Evolutionary conservation across 2,797 vertebrate species (phyloP).

Genomic region (Chrysolophus pictus): DNA sequence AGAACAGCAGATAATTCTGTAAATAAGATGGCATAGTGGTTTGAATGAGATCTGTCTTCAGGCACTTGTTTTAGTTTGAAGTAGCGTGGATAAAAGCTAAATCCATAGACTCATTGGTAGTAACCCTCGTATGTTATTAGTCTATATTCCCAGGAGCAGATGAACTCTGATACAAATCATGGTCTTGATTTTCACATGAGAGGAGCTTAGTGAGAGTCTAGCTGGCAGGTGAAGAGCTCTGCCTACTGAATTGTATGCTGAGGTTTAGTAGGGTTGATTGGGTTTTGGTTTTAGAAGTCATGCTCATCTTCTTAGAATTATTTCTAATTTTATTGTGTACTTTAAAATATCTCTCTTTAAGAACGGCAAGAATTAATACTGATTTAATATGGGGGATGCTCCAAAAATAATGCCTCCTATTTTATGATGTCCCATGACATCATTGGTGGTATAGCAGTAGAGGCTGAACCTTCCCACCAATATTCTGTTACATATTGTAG

Average conservation of each 20-base stretch:
- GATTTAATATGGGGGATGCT: background rate
- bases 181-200: constrained; percentile 26
- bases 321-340: background rate
- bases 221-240: background rate
- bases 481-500: background rate
- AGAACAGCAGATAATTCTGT: background rate
- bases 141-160: background rate
- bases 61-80: background rate
- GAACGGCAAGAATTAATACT: background rate
- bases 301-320: background rate
- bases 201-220: background rate
- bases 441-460: background rate
- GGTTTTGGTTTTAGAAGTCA: background rate
- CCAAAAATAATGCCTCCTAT: background rate
- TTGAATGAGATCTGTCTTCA: background rate
- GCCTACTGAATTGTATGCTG: background rate
- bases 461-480: background rate
- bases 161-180: background rate
- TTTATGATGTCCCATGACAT: background rate
- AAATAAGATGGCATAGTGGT: background rate
- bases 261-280: background rate
- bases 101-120: background rate
- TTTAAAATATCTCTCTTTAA: background rate
- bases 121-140: background rate
- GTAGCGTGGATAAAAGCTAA: background rate